Evolutionary conservation across 2,797 vertebrate genomes (phyloP), one percentile per base, ranked within the genome.

Genomic region (Chelidonichthys spinosus): DNA sequence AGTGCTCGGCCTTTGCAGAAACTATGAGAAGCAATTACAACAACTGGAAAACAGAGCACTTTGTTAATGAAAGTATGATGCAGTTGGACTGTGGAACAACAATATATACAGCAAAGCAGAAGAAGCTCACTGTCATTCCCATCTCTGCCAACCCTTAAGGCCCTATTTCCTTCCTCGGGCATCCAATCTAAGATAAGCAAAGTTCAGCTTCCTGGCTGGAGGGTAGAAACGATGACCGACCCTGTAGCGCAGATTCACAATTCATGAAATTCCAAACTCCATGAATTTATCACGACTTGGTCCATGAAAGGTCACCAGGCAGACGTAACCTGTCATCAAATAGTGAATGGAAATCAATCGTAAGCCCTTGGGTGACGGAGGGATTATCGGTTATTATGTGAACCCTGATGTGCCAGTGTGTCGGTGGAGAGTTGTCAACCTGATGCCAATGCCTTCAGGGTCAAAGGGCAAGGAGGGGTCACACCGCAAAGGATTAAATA

Each of bases 331-430:
- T 32, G 62, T 33, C 40, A 25, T 77, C 62, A 69, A 39, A 85
- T 58, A 40, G 25, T 44, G 50, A 82, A n/a, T 72, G 62, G 60
- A 74, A 84, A 65, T 84, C 65, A 65, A 79, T 83, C 11, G 4
- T 35, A 46, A 56, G 61, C 62, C 39, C 56, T 39, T 37, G 13
- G 17, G 61, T 81, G n/a, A 72, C 43, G 36, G 49, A 58, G 61
- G 74, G 55, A 64, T 75, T 73, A 74, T 78, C 64, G 59, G 66
- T 81, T 67, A 78, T 86, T 47, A 59, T 53, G 17, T 63, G 53
- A 49, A 35, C 6, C 17, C 40, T 32, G 3, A 60, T 60, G 81
- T 74, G 54, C 54, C 56, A 63, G 49, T 39, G 2, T 59, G 59
- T 62, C 42, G 3, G 54, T 59, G 56, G 36, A 14, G 52, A 61